Base-by-base conservation (phyloP, 1,140 invertebrate genomes). In the Steinernema khuongi region DNA sequence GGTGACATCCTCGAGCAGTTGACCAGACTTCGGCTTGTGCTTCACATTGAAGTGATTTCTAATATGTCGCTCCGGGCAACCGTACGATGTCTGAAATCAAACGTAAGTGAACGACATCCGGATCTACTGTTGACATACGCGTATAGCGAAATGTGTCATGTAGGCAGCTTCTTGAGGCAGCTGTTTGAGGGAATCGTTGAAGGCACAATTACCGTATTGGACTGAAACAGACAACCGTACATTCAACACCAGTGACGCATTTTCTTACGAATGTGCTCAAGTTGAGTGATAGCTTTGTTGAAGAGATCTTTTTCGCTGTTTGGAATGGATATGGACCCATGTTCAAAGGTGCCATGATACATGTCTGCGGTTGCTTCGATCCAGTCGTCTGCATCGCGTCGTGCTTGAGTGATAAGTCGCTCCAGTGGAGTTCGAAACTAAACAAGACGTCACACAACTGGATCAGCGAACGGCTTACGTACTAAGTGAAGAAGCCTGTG, bases 381-480 rank as follows among this genome's bases (percentile, higher is more conserved):
- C 79, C 79, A 80, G 30, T 81, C 73, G 33, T 81, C 80, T 26
- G 80, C 76, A 36, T 80, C 79, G 28, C 75, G 68, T 19, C 70
- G 31, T 11, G 79, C 79, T 19, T 79, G 19, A 30, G 50, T 67
- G 18, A 80, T 31, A 29, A 80, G 50, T 33, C 75, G 75, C 17
- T 41, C 32, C 26, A 80, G 44, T 18, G 79, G 79, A 26, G 72
- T 73, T 67, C 72, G 69, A 77, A 72, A 80, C 79, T 80, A 67
- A 74, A 80, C 22, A 19, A 28, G 19, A 26, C n/a, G 29, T 32
- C 32, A 30, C 32, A 72, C 17, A 43, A 69, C 31, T 31, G 60
- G n/a, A n/a, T 11, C 14, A 60, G 33, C 67, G 31, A 76, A 76
- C n/a, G 18, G 1, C n/a, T 2, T 0, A 67, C 72, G 7, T 29